Percentiles rank a stretch among this genome's conserved stretches.
Evolutionary conservation across 30 jellyfish, hydroid and myxozoan species (phyloP).

Genomic region (Hydractinia symbiolongicarpus): DNA sequence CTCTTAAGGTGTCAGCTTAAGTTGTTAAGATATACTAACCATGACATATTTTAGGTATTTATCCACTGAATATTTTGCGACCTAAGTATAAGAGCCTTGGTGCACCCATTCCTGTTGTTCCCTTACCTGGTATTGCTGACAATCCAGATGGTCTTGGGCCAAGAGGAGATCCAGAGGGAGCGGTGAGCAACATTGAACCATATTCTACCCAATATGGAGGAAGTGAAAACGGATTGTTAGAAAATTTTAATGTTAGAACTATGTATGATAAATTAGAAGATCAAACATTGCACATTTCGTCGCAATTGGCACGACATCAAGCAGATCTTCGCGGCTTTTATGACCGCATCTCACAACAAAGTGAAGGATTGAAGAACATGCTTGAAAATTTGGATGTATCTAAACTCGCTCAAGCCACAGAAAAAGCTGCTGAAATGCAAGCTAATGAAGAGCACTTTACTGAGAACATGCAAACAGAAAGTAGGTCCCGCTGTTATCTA

Average conservation of each 20-base stretch:
- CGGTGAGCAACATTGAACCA: conserved; percentile 11
- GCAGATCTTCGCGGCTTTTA: conserved; percentile 93
- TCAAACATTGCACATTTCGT: conserved; percentile 88
- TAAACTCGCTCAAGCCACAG: conserved; percentile 75
- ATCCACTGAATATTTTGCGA: conserved; percentile 62
- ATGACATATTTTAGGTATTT: conserved; percentile 50
- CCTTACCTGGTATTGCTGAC: conserved; percentile 90
- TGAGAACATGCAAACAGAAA: neutral
- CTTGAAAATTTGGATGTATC: conserved; percentile 82
- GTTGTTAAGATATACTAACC: neutral
- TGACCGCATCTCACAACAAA: conserved; percentile 89
- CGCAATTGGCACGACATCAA: conserved; percentile 94
- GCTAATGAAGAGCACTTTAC: neutral
- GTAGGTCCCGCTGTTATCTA: neutral
- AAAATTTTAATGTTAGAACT: conserved; percentile 91
- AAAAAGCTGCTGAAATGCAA: conserved; percentile 61
- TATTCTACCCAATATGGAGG: conserved; percentile 24
- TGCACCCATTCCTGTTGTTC: conserved; percentile 93
- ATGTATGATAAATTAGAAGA: conserved; percentile 93
- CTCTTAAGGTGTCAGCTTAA: neutral
- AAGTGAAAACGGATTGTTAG: conserved; percentile 62
- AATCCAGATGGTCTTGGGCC: conserved; percentile 71
- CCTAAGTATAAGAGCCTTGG: conserved; percentile 96
- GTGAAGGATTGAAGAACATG: conserved; percentile 92
- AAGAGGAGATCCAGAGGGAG: conserved; percentile 86